Conservation (phyloP, 2,113 vertebrate species). For the Scomber japonicus region DNA sequence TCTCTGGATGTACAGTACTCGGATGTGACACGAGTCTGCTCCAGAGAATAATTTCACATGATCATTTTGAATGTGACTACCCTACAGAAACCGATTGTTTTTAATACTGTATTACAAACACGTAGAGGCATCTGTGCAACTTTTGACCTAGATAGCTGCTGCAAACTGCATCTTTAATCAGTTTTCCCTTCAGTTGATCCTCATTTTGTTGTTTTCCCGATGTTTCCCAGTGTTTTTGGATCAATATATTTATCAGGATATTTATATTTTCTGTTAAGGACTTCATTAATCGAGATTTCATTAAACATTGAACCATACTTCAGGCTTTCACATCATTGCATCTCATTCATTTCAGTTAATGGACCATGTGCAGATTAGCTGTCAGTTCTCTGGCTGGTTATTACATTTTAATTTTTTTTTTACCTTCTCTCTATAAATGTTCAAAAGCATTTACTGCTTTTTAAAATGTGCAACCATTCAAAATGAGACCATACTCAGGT, state of each 20-base stretch:
- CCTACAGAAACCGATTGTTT: background rate
- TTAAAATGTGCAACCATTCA: slow-evolving; percentile 10
- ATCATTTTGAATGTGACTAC: slow-evolving; percentile 5
- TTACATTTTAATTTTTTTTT: slow-evolving; percentile 20
- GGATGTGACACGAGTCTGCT: slow-evolving; percentile 33
- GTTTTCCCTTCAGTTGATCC: background rate
- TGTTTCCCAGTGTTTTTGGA: slow-evolving; percentile 2
- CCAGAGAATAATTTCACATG: slow-evolving; percentile 17
- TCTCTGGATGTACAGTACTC: background rate
- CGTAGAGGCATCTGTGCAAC: background rate
- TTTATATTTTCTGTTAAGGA: slow-evolving; percentile 6
- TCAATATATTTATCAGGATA: slow-evolving; percentile 3
- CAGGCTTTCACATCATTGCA: slow-evolving; percentile 47
- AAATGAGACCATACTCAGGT: background rate
- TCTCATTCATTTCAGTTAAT: slow-evolving; percentile 47
- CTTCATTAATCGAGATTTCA: slow-evolving; percentile 36
- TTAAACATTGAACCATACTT: slow-evolving; percentile 33
- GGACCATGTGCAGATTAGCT: slow-evolving; percentile 22
- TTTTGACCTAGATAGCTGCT: background rate
- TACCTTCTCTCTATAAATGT: slow-evolving; percentile 9
- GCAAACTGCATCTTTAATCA: background rate
- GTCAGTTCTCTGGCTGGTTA: slow-evolving; percentile 21
- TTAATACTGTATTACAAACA: background rate
- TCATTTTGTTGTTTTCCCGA: background rate
- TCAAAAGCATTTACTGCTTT: slow-evolving; percentile 15